Conservation (phyloP, 2,888 invertebrate species). For the Candidula unifasciata region DNA sequence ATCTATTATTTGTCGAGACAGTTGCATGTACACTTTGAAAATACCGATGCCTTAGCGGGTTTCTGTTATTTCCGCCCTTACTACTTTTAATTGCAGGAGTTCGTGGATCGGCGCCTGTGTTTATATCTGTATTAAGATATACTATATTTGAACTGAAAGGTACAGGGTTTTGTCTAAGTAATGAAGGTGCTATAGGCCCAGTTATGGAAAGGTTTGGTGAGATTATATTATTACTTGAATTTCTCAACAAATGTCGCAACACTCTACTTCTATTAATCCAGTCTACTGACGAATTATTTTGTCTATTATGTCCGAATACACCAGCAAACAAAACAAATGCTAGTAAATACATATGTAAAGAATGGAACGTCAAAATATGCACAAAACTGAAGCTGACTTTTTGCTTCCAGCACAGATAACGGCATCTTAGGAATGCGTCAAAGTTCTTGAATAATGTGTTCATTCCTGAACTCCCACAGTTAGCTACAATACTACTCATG, state of each 20-base stretch:
- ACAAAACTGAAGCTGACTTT: neutral
- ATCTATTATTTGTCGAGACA: neutral
- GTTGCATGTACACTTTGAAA: neutral
- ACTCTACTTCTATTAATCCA: neutral
- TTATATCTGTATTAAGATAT: too few relatives aligned
- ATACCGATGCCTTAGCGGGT: neutral
- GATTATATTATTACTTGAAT: conserved; percentile 10
- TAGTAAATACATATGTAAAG: neutral
- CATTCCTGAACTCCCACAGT: neutral
- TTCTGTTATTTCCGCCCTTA: neutral
- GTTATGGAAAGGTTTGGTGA: neutral
- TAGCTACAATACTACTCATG: neutral
- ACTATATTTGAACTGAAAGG: neutral
- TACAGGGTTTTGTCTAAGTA: too few relatives aligned
- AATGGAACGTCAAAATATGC: conserved; percentile 3
- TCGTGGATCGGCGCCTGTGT: too few relatives aligned
- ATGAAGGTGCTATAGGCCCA: neutral
- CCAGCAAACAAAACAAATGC: neutral
- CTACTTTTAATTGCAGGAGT: neutral
- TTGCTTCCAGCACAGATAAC: neutral
- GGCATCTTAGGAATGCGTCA: conserved; percentile 4
- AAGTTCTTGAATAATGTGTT: neutral
- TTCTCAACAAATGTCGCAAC: neutral
- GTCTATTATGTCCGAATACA: neutral
- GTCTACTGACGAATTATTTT: neutral